Conservation (phyloP, 2,888 invertebrate species). For the Drosophila diplacantha region DNA sequence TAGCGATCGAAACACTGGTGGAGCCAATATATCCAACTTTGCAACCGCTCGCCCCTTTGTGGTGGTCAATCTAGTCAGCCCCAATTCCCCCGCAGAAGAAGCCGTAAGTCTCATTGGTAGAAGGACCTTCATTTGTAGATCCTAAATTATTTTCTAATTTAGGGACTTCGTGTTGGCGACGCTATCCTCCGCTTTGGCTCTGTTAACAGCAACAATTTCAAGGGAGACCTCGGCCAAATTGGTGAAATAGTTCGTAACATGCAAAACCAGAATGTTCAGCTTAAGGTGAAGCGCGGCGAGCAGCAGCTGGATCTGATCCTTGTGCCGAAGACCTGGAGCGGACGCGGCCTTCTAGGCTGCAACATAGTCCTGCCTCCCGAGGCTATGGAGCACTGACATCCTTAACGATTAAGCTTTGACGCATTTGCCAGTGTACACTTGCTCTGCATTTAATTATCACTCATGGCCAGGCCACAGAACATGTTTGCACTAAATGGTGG, state of each 20-base stretch:
- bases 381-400: constrained; percentile 49
- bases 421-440: constrained; percentile 21
- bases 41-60: constrained; percentile 80
- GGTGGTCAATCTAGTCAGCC: constrained; percentile 84
- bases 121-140: neutral
- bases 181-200: constrained; percentile 88
- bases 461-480: constrained; percentile 19
- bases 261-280: constrained; percentile 79
- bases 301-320: constrained; percentile 80
- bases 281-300: constrained; percentile 80
- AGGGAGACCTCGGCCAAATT: constrained; percentile 83
- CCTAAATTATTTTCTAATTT: constrained; percentile 9
- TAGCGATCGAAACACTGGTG: constrained; percentile 36
- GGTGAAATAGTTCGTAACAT: constrained; percentile 83
- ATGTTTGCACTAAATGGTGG: constrained; percentile 13
- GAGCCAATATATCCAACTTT: constrained; percentile 10
- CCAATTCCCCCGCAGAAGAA: constrained; percentile 89
- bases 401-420: neutral
- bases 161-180: constrained; percentile 86
- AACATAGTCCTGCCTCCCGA: constrained; percentile 79
- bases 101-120: constrained; percentile 80
- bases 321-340: constrained; percentile 86
- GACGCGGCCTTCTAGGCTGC: constrained; percentile 88
- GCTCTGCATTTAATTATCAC: constrained; percentile 13
- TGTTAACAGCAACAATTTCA: constrained; percentile 84